Evolutionary conservation across 2,113 vertebrate genomes (phyloP).

Genomic region (Chaenogobius annularis): DNA sequence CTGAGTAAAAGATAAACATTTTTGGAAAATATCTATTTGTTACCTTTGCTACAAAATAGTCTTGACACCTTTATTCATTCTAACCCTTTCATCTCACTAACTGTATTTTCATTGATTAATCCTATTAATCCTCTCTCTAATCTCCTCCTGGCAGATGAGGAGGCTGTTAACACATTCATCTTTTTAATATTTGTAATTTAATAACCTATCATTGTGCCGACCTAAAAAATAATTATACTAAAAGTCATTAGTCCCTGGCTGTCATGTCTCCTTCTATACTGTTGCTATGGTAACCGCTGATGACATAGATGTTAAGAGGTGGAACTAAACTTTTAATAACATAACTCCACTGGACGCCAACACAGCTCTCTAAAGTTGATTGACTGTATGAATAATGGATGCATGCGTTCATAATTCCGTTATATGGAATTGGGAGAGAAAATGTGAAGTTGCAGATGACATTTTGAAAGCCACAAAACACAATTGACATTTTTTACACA

Average conservation of each 20-base stretch:
- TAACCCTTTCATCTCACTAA: neutral
- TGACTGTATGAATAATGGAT: constrained; percentile 45
- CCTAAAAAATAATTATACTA: neutral
- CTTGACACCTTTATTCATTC: neutral
- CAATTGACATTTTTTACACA: constrained; percentile 9
- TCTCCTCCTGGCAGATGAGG: neutral
- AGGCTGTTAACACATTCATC: neutral
- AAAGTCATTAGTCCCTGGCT: neutral
- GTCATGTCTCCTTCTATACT: neutral
- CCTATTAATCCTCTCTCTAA: neutral
- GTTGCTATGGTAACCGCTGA: neutral
- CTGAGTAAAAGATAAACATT: too few relatives aligned
- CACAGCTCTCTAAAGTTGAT: constrained; percentile 26
- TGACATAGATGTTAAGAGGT: neutral
- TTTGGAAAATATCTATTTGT: too few relatives aligned
- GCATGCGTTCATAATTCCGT: constrained; percentile 44
- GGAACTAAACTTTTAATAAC: neutral
- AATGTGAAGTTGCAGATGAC: constrained; percentile 11
- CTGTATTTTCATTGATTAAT: neutral
- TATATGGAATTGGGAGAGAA: constrained; percentile 22
- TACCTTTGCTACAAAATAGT: neutral
- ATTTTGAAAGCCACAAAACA: constrained; percentile 19
- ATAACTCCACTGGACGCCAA: neutral
- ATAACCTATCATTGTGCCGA: neutral
- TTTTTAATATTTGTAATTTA: neutral